phyloP scores from a whole-genome alignment of 2,888 invertebrate genomes.

The Ethmia dodecea region DNA sequence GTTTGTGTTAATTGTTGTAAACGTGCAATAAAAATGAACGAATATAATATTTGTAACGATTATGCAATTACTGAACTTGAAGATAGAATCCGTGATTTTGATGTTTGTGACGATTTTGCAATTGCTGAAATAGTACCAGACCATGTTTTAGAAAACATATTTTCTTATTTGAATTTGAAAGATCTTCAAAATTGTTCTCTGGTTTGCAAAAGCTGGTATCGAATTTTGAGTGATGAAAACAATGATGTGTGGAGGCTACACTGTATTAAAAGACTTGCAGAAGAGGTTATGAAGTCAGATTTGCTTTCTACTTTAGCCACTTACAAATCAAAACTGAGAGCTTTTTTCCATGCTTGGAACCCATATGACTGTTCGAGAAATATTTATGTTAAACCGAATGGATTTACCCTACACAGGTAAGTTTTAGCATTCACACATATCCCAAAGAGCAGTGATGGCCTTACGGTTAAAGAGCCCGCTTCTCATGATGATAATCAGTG shows the following conservation, averaged over 20 bases:
- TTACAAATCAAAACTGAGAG: slow-evolving; percentile 95
- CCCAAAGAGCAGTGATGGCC: too few relatives aligned
- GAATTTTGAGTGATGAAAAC: slow-evolving; percentile 93
- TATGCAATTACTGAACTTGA: neutral
- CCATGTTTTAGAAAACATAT: slow-evolving; percentile 91
- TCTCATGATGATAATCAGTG: too few relatives aligned
- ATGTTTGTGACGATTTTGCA: slow-evolving; percentile 64
- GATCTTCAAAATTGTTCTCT: slow-evolving; percentile 93
- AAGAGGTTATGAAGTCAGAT: slow-evolving; percentile 92
- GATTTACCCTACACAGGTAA: slow-evolving; percentile 95
- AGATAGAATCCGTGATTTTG: slow-evolving; percentile 33
- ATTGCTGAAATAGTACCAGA: slow-evolving; percentile 67
- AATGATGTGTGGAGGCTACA: slow-evolving; percentile 97
- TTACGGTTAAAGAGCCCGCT: too few relatives aligned
- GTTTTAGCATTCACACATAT: neutral
- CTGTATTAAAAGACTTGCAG: slow-evolving; percentile 90
- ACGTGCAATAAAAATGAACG: too few relatives aligned
- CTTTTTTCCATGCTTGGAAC: slow-evolving; percentile 97
- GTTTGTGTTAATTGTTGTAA: too few relatives aligned
- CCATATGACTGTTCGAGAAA: slow-evolving; percentile 98
- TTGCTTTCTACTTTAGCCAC: slow-evolving; percentile 91
- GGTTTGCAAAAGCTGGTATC: slow-evolving; percentile 96
- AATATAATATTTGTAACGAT: too few relatives aligned
- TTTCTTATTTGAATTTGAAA: slow-evolving; percentile 91
- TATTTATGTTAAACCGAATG: slow-evolving; percentile 97